Evolutionary conservation across 2,888 invertebrate species (phyloP), one percentile per base, ranked within the genome.

Genomic region (Frankliniella intonsa): DNA sequence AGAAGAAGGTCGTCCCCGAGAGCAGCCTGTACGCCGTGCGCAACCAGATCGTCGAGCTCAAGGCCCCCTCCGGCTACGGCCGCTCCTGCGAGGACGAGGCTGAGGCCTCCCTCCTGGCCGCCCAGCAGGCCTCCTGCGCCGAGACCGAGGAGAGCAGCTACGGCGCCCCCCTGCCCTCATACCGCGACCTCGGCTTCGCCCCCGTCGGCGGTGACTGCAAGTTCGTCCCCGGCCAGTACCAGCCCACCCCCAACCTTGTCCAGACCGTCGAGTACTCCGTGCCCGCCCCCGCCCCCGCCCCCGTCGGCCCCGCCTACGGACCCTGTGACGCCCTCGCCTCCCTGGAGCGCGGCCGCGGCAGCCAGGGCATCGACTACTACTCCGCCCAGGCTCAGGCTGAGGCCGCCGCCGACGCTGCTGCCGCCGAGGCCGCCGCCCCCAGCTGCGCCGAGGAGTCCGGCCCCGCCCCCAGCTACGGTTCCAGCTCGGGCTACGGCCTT

Each of bases 181-280:
- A 69, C 69, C 69, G 69, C 69, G 69, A 69, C 69, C 69, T 69
- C 22, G 69, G 69, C 69, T 69, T 69, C 69, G 69, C 69, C 69
- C 69, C 69, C 69, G 69, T 69, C 69, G 22, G 22, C 69, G 69
- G 69, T 22, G 69, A 69, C n/a, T 69, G 69, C 69, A 69, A 69
- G 69, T 69, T 69, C 69, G 69, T 69, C 69, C 69, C 69, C 69
- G 69, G 69, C 69, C 10, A 19, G n/a, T 69, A 69, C 69, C 69
- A 69, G 69, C 69, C 69, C 69, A 19, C 9, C n/a, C 69, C 69
- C 69, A 11, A n/a, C n/a, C 22, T 69, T 0, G 22, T 69, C n/a
- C 69, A 69, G 69, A 69, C 69, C 69, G 69, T 69, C 69, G 69
- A 69, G 69, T 69, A 69, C 69, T 69, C 69, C 69, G 69, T 69